These are phyloP conservation scores for Zosterops lateralis DNA, from an alignment of 2,113 vertebrate genomes.

Conservation along the genomic window DNA sequence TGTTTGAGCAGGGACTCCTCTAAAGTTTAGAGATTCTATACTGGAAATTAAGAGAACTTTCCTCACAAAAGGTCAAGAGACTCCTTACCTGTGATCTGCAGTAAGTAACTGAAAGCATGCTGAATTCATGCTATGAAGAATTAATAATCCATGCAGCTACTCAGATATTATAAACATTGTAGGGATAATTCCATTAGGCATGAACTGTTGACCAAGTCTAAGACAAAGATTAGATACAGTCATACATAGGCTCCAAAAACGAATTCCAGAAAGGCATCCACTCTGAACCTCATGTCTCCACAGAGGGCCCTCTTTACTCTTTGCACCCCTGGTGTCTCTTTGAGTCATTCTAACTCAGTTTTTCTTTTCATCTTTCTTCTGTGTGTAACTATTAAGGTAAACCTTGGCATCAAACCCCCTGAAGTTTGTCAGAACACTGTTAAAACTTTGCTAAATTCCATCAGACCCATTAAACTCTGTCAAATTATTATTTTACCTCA, in stretches of 20 bases:
- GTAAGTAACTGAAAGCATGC: neutral
- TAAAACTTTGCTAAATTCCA: neutral
- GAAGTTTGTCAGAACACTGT: neutral
- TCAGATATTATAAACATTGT: neutral
- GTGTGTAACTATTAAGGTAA: neutral
- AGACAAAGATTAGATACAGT: neutral
- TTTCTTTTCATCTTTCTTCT: neutral
- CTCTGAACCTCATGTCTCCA: neutral
- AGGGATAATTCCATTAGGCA: neutral
- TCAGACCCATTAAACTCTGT: neutral
- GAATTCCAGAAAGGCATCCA: neutral
- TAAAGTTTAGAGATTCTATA: neutral
- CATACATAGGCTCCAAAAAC: neutral
- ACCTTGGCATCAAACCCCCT: neutral
- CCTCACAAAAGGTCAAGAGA: neutral
- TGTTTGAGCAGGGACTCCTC: neutral
- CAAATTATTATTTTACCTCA: neutral
- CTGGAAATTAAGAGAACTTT: neutral
- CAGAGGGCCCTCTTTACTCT: neutral
- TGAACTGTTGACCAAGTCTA: neutral
- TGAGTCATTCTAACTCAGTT: neutral
- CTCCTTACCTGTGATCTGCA: accelerated
- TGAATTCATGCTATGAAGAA: neutral
- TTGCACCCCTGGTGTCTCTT: accelerated
- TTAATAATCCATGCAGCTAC: neutral